Base-by-base conservation (phyloP, 2,888 invertebrate genomes). In the Eulithis testata region DNA sequence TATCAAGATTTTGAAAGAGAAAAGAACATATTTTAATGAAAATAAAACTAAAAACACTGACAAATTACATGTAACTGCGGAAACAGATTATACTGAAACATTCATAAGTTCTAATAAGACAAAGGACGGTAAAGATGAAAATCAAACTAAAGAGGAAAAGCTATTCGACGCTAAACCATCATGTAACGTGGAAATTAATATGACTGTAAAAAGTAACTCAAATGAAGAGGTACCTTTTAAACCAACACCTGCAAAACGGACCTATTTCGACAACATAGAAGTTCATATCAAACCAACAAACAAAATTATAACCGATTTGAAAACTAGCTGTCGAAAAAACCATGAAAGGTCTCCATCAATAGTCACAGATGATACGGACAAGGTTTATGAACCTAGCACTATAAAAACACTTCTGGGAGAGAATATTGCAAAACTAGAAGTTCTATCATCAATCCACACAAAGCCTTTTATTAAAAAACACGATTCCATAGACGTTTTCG, bases 331-430 rank as follows among this genome's bases (percentile, higher is more conserved):
- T 43, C 37, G 31, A 21, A 68, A 60, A 60, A 76, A 83, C 65
- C 74, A 81, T 9, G 77, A 84, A 9, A 78, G 87, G 55, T 90
- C 90, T 4, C 88, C 89, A 0, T 87, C 89, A 0, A 88, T 90
- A 44, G 83, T 88, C 0, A 87, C 83, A 77, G 89, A 90, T 6
- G 80, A 83, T 27, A 66, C 69, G 0, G 66, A 66, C 0, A 77
- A 79, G 31, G 77, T 85, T 63, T 83, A 80, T 61, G 80, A 85
- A 75, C 85, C 86, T 0, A 87, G 77, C 49, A 82, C 84, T 37
- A 85, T 89, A 14, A 88, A 85, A 55, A 89, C 82, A 68, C 76
- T 89, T 40, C 66, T 90, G n/a, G 86, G 85, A n/a, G 86, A 90
- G 65, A 87, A 79, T 70, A 72, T 83, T 1, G 75, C 79, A n/a